Percentiles rank a stretch among this genome's conserved stretches.
phyloP scores from a whole-genome alignment of 2,888 invertebrate species.

The Cenopis cana region DNA sequence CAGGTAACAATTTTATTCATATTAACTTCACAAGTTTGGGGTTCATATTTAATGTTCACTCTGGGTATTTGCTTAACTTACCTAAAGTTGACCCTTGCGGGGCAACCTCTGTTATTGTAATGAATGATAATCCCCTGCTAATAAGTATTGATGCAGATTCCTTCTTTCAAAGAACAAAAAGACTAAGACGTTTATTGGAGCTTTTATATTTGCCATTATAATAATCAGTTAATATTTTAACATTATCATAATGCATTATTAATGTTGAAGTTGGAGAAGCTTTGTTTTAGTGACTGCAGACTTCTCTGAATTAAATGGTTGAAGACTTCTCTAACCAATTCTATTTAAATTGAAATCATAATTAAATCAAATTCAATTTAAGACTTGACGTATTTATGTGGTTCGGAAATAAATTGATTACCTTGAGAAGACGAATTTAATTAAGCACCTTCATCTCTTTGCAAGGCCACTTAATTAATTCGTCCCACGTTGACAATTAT shows the following conservation, averaged over 20 bases:
- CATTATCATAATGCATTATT: neutral
- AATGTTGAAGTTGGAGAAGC: neutral
- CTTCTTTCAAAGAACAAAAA: too few relatives aligned
- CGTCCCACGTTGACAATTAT: conserved; percentile 27
- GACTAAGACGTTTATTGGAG: too few relatives aligned
- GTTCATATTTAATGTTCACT: neutral
- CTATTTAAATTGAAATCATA: conserved; percentile 14
- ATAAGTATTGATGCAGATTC: too few relatives aligned
- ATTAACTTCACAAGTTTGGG: neutral
- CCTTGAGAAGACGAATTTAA: conserved; percentile 24
- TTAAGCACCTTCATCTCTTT: conserved; percentile 26
- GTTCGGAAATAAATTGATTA: conserved; percentile 30
- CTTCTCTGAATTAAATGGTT: neutral
- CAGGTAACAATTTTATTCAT: conserved; percentile 73
- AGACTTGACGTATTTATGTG: conserved; percentile 20
- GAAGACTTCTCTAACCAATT: conserved; percentile 12
- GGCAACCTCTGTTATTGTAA: too few relatives aligned
- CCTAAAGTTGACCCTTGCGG: too few relatives aligned
- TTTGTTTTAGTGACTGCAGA: neutral
- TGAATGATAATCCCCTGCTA: too few relatives aligned
- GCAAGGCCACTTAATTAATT: conserved; percentile 33
- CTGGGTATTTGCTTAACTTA: neutral
- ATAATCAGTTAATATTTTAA: neutral
- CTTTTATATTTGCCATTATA: neutral
- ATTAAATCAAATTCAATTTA: conserved; percentile 7